Evolutionary conservation across 2,888 invertebrate species (phyloP), one percentile per base, ranked within the genome.

Genomic region (Harpalus rubripes): DNA sequence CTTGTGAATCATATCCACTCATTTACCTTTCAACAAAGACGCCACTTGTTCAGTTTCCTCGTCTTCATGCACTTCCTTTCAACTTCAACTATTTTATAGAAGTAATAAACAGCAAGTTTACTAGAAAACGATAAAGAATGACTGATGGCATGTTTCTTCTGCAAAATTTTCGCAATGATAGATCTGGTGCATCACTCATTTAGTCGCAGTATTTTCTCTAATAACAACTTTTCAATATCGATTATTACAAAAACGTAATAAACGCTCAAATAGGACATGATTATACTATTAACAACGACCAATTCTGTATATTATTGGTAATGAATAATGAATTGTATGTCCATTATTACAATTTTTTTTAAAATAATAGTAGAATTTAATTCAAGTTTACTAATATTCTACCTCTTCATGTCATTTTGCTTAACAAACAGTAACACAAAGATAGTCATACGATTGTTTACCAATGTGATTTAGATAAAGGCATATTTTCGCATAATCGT

Each of bases 11-110:
- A 59, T 7, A 59, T 59, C 59, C 59, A 59, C 16, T 59, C 59
- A 59, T 59, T 59, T 59, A 59, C 59, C 16, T 16, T 59, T 59
- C 44, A 52, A 52, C 44, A 52, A 52, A 52, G 44, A 52, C 12
- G 44, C 44, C 44, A 52, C 61, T 61, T 61, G 61, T 61, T 61
- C 61, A 16, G 61, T 15, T 58, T 58, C 16, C 58, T 58, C 58
- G n/a, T 61, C 18, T 5, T 61, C 61, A 16, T 61, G 61, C 61
- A 61, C 61, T 61, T 18, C 61, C n/a, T 61, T 61, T 22, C 61
- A 61, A 61, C 44, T 52, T 52, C 44, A 52, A 52, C 44, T 52
- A 52, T 52, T 52, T 52, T 52, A 52, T 52, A 52, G 44, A 52
- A 52, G 44, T 52, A 52, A 52, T 52, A 52, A 52, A 52, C 44